Percentiles rank a stretch among this genome's conserved stretches.
These are phyloP conservation scores for Heliconius hortense DNA, from an alignment of 2,888 invertebrate genomes.

Conservation along the genomic window DNA sequence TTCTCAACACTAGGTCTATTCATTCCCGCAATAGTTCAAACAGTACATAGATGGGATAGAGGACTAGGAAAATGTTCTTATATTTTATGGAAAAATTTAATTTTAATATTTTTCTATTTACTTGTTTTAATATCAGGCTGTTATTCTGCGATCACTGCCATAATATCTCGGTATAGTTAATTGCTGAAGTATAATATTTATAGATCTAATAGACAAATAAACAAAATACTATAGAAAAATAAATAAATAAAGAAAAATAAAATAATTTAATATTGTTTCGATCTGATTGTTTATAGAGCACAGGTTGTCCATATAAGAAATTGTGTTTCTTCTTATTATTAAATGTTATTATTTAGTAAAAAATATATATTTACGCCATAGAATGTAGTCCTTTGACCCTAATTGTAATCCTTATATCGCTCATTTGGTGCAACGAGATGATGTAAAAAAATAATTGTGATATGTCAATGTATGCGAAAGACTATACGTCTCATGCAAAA, in stretches of 20 bases:
- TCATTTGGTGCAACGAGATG: too few species aligned
- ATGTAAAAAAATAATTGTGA: too few species aligned
- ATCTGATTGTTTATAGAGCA: background rate
- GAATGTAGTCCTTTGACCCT: too few species aligned
- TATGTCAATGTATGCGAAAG: too few species aligned
- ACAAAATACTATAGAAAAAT: background rate
- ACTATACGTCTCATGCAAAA: too few species aligned
- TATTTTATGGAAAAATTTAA: conserved; percentile 85
- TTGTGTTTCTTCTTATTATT: background rate
- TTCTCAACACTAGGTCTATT: conserved; percentile 88
- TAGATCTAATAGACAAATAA: background rate
- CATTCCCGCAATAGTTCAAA: conserved; percentile 88
- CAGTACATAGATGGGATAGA: conserved; percentile 86
- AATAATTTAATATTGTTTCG: background rate
- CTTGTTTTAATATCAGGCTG: conserved; percentile 66
- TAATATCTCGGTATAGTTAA: conserved; percentile 46
- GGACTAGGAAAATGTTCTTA: conserved; percentile 84
- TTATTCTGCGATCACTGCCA: conserved; percentile 59
- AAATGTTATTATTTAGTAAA: too few species aligned
- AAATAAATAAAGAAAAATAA: background rate
- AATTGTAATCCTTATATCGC: too few species aligned
- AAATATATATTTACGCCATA: too few species aligned
- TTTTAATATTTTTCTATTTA: conserved; percentile 63
- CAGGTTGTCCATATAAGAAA: background rate
- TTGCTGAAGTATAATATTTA: background rate